Percentiles rank a stretch among this genome's conserved stretches.
Conservation (phyloP, 1,140 invertebrate genomes). For the Drosophila tani region DNA sequence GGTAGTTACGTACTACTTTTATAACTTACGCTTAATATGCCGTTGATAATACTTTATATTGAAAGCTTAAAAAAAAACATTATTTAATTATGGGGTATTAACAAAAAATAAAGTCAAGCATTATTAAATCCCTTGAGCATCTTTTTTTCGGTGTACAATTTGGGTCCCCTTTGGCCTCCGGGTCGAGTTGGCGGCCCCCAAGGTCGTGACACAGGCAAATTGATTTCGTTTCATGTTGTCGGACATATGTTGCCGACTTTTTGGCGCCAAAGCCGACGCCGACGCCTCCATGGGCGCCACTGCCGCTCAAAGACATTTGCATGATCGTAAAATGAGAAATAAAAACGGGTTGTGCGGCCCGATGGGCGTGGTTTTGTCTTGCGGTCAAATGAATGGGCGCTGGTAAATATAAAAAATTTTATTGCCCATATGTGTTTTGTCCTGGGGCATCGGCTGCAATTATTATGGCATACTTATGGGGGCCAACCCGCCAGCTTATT, state of each 20-base stretch:
- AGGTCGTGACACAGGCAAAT: slow-evolving; percentile 67
- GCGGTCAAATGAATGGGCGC: slow-evolving; percentile 61
- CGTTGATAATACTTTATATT: not conserved
- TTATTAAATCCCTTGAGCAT: too few species aligned
- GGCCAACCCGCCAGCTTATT: not conserved
- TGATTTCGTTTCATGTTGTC: slow-evolving; percentile 64
- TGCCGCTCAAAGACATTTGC: slow-evolving; percentile 53
- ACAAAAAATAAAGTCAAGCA: not conserved
- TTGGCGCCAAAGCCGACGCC: slow-evolving; percentile 46
- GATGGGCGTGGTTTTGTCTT: slow-evolving; percentile 25
- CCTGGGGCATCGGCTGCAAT: slow-evolving; percentile 66
- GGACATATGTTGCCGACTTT: slow-evolving; percentile 66
- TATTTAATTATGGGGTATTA: not conserved
- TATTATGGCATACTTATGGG: slow-evolving; percentile 70
- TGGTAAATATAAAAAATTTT: slow-evolving; percentile 66
- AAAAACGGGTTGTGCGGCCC: slow-evolving; percentile 49
- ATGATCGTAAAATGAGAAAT: slow-evolving; percentile 78
- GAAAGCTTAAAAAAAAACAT: accelerated
- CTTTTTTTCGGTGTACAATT: slow-evolving; percentile 4
- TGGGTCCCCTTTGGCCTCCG: slow-evolving; percentile 1
- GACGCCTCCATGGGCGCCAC: not conserved
- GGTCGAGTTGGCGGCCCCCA: slow-evolving; percentile 35
- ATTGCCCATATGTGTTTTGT: slow-evolving; percentile 60
- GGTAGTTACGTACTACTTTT: too few species aligned
- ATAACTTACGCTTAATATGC: too few species aligned